Evolutionary conservation across 2,113 vertebrate genomes (phyloP).

Genomic region (Pelobates fuscus): DNA sequence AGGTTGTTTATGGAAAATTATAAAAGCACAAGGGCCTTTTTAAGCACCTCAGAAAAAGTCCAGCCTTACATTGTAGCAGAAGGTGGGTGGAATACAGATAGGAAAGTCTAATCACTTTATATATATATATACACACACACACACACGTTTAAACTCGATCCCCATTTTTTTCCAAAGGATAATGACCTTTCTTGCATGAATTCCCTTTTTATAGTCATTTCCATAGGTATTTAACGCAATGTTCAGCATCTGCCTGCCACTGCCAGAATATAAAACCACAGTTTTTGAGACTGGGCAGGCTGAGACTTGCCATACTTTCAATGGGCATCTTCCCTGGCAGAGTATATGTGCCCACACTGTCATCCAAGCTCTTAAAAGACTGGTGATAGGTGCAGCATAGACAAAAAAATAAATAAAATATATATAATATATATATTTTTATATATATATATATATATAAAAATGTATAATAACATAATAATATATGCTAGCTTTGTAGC

Average conservation of each 20-base stretch:
- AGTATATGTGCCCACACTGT: neutral
- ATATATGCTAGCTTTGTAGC: neutral
- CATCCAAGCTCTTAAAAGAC: neutral
- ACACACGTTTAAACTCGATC: neutral
- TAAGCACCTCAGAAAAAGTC: conserved; percentile 17
- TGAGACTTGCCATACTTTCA: conserved; percentile 16
- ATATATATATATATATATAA: too few relatives aligned
- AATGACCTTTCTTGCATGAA: too few relatives aligned
- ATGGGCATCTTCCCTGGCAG: neutral
- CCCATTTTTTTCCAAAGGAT: neutral
- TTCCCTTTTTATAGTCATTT: too few relatives aligned
- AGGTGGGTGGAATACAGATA: neutral
- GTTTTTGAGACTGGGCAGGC: neutral
- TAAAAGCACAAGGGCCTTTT: conserved; percentile 45
- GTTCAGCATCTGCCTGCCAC: too few relatives aligned
- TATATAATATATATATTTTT: too few relatives aligned
- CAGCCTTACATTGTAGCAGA: conserved; percentile 1
- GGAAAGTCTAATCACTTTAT: neutral
- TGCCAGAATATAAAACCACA: neutral
- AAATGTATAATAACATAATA: too few relatives aligned
- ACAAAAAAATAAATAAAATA: conserved; percentile 5
- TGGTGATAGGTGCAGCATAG: conserved; percentile 25
- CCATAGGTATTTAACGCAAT: too few relatives aligned
- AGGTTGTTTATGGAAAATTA: conserved; percentile 49
- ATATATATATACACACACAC: neutral